Evolutionary conservation across 2,888 invertebrate species (phyloP), one percentile per base, ranked within the genome.

Genomic region (Choreutis nemorana): DNA sequence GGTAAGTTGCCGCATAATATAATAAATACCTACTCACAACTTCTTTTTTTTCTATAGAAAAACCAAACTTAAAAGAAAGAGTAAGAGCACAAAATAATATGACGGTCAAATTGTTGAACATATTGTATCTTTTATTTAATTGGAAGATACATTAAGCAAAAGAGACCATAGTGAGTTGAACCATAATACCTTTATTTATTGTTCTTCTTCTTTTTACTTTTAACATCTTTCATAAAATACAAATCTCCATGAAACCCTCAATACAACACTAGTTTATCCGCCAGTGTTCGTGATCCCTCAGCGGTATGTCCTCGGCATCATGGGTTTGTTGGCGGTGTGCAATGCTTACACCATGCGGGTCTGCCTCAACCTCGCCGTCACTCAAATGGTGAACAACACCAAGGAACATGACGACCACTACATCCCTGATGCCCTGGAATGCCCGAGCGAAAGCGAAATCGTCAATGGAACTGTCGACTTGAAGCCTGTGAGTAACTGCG

Each of bases 341-440:
- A 87, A 87, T 54, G 88, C 88, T n/a, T 89, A 88, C 50, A 86
- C 87, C 22, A 87, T 89, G 87, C 79, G 89, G 5, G 84, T 87
- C 2, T 86, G 86, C 36, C 79, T 89, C 28, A 87, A 87, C 38
- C 80, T 87, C 29, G 85, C 87, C 3, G 87, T 88, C 34, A 87
- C 87, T 0, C 83, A 86, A 46, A 85, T 88, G 83, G 84, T 85
- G 6, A 65, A 70, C 43, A 68, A 63, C 30, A 65, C 61, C 7
- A 63, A 62, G 63, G 66, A 55, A 48, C 41, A 59, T 12, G 47
- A 52, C n/a, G 41, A 48, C 0, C 58, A 67, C 34, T 56, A 35
- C 29, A 71, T 73, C 39, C 70, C 70, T 0, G 44, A 70, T 30
- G 72, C 77, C 0, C n/a, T n/a, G n/a, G n/a, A n/a, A n/a, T 79